These are phyloP conservation scores for Caenorhabditis sinica DNA, from an alignment of 2,888 invertebrate species.

Conservation along the genomic window DNA sequence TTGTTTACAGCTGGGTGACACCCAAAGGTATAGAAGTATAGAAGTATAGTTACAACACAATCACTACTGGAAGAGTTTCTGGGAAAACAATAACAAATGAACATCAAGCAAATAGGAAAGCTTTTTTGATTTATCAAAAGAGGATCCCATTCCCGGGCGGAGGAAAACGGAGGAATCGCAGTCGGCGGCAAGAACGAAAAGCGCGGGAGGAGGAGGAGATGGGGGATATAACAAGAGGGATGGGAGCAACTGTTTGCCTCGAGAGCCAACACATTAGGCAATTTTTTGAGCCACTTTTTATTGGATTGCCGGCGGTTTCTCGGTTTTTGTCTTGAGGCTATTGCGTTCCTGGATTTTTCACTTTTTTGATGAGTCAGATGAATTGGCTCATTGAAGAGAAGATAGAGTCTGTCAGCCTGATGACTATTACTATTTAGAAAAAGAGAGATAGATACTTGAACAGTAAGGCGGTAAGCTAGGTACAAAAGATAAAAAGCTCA, in stretches of 20 bases:
- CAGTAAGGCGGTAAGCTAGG: too few species aligned
- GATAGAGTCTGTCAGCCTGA: not conserved
- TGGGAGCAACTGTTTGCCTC: slow-evolving; percentile 59
- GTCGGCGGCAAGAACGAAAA: slow-evolving; percentile 49
- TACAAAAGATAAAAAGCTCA: too few species aligned
- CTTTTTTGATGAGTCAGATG: slow-evolving; percentile 15
- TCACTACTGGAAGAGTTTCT: not conserved
- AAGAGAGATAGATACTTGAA: too few species aligned
- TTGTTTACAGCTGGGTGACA: slow-evolving; percentile 33
- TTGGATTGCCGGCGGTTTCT: slow-evolving; percentile 54
- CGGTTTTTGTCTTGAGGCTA: not conserved
- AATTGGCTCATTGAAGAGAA: not conserved
- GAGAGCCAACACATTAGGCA: slow-evolving; percentile 65
- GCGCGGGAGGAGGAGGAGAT: slow-evolving; percentile 15
- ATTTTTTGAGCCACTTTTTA: slow-evolving; percentile 58
- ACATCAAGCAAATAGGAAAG: not conserved
- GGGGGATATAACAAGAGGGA: slow-evolving; percentile 30
- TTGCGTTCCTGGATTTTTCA: not conserved
- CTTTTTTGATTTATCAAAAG: slow-evolving; percentile 40
- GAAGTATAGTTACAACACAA: slow-evolving; percentile 40
- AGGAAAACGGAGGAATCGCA: slow-evolving; percentile 16
- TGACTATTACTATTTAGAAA: too few species aligned
- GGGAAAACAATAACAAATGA: slow-evolving; percentile 30
- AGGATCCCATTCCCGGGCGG: slow-evolving; percentile 52
- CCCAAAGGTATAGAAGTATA: not conserved